Conservation (phyloP, 2,113 vertebrate genomes). For the Scortum barcoo region DNA sequence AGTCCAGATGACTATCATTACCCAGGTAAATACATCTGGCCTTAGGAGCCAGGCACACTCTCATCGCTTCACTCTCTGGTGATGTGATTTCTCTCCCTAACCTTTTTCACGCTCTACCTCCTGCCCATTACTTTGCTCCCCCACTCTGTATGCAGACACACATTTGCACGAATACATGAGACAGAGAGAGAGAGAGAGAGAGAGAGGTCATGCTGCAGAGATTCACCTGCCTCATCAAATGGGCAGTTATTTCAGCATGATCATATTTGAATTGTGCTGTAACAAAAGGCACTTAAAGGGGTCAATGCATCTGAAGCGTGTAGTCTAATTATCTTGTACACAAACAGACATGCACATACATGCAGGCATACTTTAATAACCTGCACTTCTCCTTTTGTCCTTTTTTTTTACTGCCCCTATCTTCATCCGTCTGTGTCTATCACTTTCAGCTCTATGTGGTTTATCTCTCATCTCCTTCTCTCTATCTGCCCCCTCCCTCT, state of each 20-base stretch:
- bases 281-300: slow-evolving; percentile 64
- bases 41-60: slow-evolving; percentile 70
- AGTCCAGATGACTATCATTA: slow-evolving; percentile 82
- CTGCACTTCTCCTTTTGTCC: neutral
- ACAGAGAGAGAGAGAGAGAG: slow-evolving; percentile 16
- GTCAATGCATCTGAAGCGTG: slow-evolving; percentile 49
- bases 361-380: neutral
- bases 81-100: slow-evolving; percentile 77
- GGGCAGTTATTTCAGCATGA: slow-evolving; percentile 70
- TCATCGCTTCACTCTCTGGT: slow-evolving; percentile 68
- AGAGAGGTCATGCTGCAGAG: slow-evolving; percentile 36
- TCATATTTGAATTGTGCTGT: slow-evolving; percentile 61
- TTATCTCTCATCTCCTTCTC: slow-evolving; percentile 5
- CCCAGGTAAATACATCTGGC: slow-evolving; percentile 84
- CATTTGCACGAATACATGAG: slow-evolving; percentile 50
- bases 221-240: slow-evolving; percentile 69
- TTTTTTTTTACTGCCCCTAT: neutral
- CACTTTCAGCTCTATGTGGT: slow-evolving; percentile 14
- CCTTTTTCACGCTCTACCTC: slow-evolving; percentile 79
- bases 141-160: slow-evolving; percentile 49
- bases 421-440: slow-evolving; percentile 12
- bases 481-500: slow-evolving; percentile 10
- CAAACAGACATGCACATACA: neutral
- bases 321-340: slow-evolving; percentile 31
- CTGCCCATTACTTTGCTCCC: slow-evolving; percentile 62